These are phyloP conservation scores for Anthopleura xanthogrammica DNA, from an alignment of 92 coral and sea anemone genomes.

Conservation along the genomic window DNA sequence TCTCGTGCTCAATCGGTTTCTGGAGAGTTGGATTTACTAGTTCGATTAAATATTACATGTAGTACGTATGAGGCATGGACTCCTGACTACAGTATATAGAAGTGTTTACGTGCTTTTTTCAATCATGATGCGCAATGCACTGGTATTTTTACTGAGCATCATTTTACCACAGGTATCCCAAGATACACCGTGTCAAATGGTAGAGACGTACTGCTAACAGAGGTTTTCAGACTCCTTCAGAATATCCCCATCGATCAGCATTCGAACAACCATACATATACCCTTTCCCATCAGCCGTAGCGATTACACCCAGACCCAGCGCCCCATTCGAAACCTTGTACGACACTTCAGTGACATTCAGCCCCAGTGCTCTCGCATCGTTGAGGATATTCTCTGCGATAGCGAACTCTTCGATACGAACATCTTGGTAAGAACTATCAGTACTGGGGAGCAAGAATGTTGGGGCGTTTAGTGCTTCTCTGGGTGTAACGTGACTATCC, in stretches of 20 bases:
- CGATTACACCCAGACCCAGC: constrained; percentile 75
- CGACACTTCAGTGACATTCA: constrained; percentile 67
- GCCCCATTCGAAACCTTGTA: constrained; percentile 45
- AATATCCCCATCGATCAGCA: constrained; percentile 65
- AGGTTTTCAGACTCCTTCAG: constrained; percentile 63
- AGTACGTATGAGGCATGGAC: no score
- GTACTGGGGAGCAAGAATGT: constrained; percentile 58
- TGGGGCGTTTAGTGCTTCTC: constrained; percentile 77
- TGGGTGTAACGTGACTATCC: constrained; percentile 72
- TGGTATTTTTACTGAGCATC: neutral
- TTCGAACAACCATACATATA: constrained; percentile 67
- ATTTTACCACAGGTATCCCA: no score
- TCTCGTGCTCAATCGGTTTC: no score
- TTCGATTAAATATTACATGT: no score
- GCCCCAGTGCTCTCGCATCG: constrained; percentile 70
- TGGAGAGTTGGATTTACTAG: neutral
- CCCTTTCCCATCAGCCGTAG: constrained; percentile 64
- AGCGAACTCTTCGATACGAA: constrained; percentile 70
- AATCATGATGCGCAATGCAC: neutral
- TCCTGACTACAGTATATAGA: no score
- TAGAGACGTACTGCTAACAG: no score
- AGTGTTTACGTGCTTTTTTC: no score
- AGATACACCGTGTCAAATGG: no score
- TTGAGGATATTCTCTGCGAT: constrained; percentile 55
- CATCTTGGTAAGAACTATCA: constrained; percentile 62